Evolutionary conservation across 2,888 invertebrate genomes (phyloP), one percentile per base, ranked within the genome.

Genomic region (Hypselothyrea guttata): DNA sequence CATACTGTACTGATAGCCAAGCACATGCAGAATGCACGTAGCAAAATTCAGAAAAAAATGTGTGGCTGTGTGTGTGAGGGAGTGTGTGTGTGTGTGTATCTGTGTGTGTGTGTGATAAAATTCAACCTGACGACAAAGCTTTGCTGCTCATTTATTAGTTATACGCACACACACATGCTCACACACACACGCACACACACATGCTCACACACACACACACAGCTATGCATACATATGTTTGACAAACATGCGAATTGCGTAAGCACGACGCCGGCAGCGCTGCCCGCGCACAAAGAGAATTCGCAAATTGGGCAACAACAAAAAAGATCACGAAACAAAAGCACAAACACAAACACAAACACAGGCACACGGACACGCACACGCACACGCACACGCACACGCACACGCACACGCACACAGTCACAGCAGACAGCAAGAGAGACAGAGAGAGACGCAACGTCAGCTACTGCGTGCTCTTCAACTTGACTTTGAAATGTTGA

Each of bases 401-500:
- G 61, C 12, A 46, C 7, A 33, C 1, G 1, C 34, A 1, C 34
- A 37, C 4, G 9, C 16, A 37, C n/a, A 16, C 34, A 34, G 12
- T 11, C 33, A 30, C 15, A 44, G 8, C 4, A 28, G 31, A 22
- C n/a, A n/a, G n/a, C n/a, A 5, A 48, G 30, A 31, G 28, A 1
- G 28, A 1, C 8, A 5, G 28, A 28, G 9, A n/a, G 9, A 13
- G 34, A 12, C 35, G 35, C 35, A 13, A 61, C 15, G 42, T 30
- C 49, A 45, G 53, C 37, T 64, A 64, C 55, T 53, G 55, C 56
- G 22, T 12, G 35, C 57, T 78, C 82, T 83, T 82, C 82, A 83
- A 82, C 82, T 82, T 82, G 82, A 82, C 82, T 82, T 82, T 83
- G 83, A 83, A 68, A 63, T 78, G 75, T 78, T 76, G 75, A 75